These are phyloP conservation scores for Lithodes maja DNA, from an alignment of 2,888 invertebrate species.

Conservation along the genomic window DNA sequence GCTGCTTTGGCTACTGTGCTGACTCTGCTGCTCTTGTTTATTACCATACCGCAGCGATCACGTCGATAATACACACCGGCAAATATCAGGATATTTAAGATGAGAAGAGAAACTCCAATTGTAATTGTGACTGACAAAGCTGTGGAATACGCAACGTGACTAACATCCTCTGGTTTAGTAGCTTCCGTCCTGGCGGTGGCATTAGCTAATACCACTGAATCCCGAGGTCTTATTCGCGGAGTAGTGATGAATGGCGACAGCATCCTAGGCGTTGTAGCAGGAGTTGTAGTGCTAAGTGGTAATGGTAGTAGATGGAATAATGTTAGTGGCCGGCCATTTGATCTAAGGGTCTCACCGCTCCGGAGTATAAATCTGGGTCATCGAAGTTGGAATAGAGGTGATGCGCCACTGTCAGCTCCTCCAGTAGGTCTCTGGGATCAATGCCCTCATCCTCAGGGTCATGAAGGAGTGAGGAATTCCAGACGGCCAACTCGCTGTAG, in stretches of 20 bases:
- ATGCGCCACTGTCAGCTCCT: conserved; percentile 76
- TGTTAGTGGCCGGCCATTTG: conserved; percentile 70
- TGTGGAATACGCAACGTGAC: conserved; percentile 83
- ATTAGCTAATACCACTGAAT: conserved; percentile 32
- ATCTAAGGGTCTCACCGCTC: conserved; percentile 80
- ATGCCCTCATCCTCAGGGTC: conserved; percentile 55
- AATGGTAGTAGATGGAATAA: conserved; percentile 64
- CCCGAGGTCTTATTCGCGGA: conserved; percentile 22
- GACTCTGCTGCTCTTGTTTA: conserved; percentile 65
- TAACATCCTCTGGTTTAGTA: conserved; percentile 57
- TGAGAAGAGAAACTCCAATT: conserved; percentile 93
- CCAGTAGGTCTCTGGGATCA: conserved; percentile 46
- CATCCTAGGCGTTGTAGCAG: conserved; percentile 42
- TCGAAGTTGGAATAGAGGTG: conserved; percentile 93
- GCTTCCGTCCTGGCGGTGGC: conserved; percentile 57
- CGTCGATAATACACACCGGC: conserved; percentile 85
- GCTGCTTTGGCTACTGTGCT: conserved; percentile 58
- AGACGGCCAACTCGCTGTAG: conserved; percentile 65
- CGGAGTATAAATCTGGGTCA: conserved; percentile 91
- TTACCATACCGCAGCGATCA: conserved; percentile 55
- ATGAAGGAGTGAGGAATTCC: conserved; percentile 63
- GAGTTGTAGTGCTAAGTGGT: conserved; percentile 43
- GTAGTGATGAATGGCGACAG: conserved; percentile 23
- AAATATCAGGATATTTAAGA: conserved; percentile 93
- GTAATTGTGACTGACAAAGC: conserved; percentile 96